These are phyloP conservation scores for Arctopsyche grandis DNA, from an alignment of 1,140 invertebrate genomes.

Conservation along the genomic window DNA sequence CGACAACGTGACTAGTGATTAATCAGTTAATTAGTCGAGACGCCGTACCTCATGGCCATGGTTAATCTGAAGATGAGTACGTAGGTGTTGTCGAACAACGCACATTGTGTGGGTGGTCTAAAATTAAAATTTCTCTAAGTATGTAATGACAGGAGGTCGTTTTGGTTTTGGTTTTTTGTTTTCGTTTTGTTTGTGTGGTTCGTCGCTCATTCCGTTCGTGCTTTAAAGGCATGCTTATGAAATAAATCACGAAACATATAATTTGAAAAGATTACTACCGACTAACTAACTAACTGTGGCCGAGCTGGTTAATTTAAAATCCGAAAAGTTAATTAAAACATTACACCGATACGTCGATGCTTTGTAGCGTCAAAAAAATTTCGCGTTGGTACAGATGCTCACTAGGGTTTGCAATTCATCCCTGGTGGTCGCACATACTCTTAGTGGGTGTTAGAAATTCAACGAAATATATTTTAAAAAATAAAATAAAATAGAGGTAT, in stretches of 20 bases:
- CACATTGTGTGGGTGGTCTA: constrained; percentile 32
- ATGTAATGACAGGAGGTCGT: constrained; percentile 45
- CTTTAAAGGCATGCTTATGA: neutral
- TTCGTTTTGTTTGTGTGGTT: neutral
- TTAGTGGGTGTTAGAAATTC: no score
- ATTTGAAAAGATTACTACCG: constrained; percentile 36
- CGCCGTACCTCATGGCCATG: constrained; percentile 5
- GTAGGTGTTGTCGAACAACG: neutral
- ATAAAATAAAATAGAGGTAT: neutral
- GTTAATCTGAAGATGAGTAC: neutral
- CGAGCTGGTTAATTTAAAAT: constrained; percentile 21
- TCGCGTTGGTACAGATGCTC: neutral
- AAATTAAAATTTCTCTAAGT: constrained; percentile 45
- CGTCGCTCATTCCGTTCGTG: neutral
- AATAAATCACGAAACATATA: constrained; percentile 36
- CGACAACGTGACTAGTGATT: constrained; percentile 12
- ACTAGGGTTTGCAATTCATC: no score
- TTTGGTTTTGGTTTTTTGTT: neutral
- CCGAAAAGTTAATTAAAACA: constrained; percentile 31
- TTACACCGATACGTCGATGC: constrained; percentile 3
- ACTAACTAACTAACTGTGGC: neutral
- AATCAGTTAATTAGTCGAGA: constrained; percentile 28
- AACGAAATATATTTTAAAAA: no score
- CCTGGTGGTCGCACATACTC: no score
- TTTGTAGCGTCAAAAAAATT: constrained; percentile 1